Evolutionary conservation across 2,888 invertebrate genomes (phyloP).

Genomic region (Lucinisca nassula): DNA sequence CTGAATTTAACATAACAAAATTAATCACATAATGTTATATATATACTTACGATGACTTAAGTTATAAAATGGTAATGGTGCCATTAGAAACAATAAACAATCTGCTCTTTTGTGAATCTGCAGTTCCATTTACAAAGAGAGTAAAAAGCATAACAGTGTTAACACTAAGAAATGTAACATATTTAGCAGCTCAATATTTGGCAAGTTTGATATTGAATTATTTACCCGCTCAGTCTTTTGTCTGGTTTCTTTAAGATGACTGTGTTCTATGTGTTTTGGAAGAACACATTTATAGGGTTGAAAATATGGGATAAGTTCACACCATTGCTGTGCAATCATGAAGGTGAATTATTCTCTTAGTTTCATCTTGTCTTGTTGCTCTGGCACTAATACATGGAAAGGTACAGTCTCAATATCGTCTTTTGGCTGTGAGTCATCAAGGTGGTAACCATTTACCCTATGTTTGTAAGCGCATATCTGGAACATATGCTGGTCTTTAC

Average conservation of each 20-base stretch:
- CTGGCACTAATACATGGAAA: constrained; percentile 25
- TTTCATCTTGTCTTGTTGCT: neutral
- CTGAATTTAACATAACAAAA: too few species aligned
- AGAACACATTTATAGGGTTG: constrained; percentile 8
- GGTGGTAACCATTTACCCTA: constrained; percentile 41
- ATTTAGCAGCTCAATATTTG: too few species aligned
- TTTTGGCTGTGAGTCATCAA: constrained; percentile 34
- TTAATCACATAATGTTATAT: too few species aligned
- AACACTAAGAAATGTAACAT: too few species aligned
- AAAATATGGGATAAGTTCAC: neutral
- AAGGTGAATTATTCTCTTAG: constrained; percentile 10
- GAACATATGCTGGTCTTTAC: constrained; percentile 59
- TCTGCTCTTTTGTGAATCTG: too few species aligned
- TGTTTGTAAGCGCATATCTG: constrained; percentile 50
- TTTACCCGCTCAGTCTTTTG: constrained; percentile 17
- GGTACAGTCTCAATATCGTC: constrained; percentile 4
- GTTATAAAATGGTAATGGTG: too few species aligned
- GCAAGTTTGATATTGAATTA: too few species aligned
- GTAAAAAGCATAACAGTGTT: too few species aligned
- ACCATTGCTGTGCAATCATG: neutral
- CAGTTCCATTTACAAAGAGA: too few species aligned
- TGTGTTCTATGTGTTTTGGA: constrained; percentile 22
- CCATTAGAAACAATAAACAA: too few species aligned
- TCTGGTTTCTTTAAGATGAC: constrained; percentile 29
- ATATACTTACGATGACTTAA: too few species aligned